phyloP scores from a whole-genome alignment of 2,113 vertebrate species.

The Sorex araneus region DNA sequence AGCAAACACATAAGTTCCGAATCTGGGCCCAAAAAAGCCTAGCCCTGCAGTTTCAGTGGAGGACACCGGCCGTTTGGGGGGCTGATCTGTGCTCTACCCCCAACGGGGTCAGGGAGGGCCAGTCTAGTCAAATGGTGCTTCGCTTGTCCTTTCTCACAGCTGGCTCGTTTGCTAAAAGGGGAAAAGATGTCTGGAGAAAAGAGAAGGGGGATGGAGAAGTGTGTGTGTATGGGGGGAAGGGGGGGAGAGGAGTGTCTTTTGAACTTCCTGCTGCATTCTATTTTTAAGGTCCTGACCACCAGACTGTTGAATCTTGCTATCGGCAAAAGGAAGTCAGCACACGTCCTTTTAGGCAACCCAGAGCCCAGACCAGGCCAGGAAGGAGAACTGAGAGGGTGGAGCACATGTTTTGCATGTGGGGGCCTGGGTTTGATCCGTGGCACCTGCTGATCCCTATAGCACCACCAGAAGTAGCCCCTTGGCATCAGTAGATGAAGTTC shows the following conservation, averaged over 20 bases:
- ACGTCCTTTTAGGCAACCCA: background rate
- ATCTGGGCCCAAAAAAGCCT: background rate
- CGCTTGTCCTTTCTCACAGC: background rate
- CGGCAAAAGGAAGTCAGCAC: background rate
- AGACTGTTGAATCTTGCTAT: background rate
- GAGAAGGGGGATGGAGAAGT: background rate
- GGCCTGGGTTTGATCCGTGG: too few species aligned
- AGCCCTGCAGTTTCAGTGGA: background rate
- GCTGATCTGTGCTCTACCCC: background rate
- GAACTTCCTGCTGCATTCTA: constrained; percentile 22
- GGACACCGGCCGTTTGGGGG: background rate
- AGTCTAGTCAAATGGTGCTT: background rate
- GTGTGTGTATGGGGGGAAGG: too few species aligned
- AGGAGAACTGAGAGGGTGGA: too few species aligned
- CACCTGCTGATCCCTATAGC: too few species aligned
- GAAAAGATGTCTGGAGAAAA: constrained; percentile 28
- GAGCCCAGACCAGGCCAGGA: background rate
- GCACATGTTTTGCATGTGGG: too few species aligned
- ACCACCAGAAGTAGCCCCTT: background rate
- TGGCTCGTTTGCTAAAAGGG: background rate
- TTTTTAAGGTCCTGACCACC: constrained; percentile 43
- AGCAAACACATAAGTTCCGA: constrained; percentile 29
- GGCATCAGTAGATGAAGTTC: background rate
- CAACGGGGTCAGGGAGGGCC: background rate
- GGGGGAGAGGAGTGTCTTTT: background rate